Base-by-base conservation (phyloP, 2,797 vertebrate genomes). In the Champsocephalus gunnari region DNA sequence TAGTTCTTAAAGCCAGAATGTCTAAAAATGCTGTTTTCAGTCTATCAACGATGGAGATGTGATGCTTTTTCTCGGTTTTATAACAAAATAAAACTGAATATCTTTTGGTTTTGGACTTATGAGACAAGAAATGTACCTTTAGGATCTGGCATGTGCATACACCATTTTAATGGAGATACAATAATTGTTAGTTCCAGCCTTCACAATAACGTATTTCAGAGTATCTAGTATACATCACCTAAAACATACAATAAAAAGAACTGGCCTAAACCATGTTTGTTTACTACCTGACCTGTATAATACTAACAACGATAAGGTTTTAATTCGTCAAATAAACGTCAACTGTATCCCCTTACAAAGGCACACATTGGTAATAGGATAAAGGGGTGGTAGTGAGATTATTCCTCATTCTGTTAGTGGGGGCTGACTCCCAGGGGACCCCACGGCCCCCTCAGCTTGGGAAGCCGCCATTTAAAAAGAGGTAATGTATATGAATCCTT, bases 401-500 rank as follows among this genome's bases (percentile, higher is more conserved):
- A 24, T 38, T 62, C 13, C 32, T 71, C 55, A 54, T 71, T 72
- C 64, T 58, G n/a, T 34, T 32, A 32, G 47, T 10, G 54, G 63
- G 28, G 44, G 56, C 54, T 50, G n/a, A 61, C 28, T 59, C 75
- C 72, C 73, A 10, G n/a, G 60, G 54, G 75, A 78, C 34, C 49
- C 59, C 60, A 24, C 51, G 47, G 16, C 47, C 19, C n/a, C 32
- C 21, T 6, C 41, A 32, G 53, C 48, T 60, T 3, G 21, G 49
- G 58, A 76, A 72, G 47, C 63, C 69, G 50, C 60, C 77, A 65
- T 78, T 70, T 72, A 65, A 67, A 65, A 53, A 71, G 60, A 80
- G 69, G 57, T 83, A 77, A 77, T 43, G 71, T 72, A 48, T 24
- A 76, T 82, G 55, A 69, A 68, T 79, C 28, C 97, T 97, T 96